These are phyloP conservation scores for Menidia menidia DNA, from an alignment of 2,797 vertebrate genomes.

Conservation along the genomic window DNA sequence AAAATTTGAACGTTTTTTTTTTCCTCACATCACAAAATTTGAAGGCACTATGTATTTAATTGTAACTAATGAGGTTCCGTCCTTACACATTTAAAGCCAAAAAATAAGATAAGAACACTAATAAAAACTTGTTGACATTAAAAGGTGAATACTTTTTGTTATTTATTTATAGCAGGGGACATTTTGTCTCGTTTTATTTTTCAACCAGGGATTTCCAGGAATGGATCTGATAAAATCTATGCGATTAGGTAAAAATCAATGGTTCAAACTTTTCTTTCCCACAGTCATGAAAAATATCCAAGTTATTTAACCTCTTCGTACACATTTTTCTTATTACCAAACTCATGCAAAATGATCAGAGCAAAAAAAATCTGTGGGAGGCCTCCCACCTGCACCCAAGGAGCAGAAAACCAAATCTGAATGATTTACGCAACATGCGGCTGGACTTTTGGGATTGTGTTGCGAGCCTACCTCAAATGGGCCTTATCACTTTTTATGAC, in stretches of 20 bases:
- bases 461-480: slow-evolving; percentile 34
- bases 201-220: background rate
- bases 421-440: slow-evolving; percentile 69
- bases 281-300: too few relatives aligned
- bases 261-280: background rate
- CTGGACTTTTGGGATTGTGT: slow-evolving; percentile 36
- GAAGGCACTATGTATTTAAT: too few relatives aligned
- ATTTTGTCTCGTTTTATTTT: too few relatives aligned
- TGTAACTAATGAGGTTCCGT: too few relatives aligned
- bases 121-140: too few relatives aligned
- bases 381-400: slow-evolving; percentile 18
- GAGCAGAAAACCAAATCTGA: slow-evolving; percentile 68
- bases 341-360: slow-evolving; percentile 22
- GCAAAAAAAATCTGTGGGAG: slow-evolving; percentile 24
- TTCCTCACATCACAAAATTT: too few relatives aligned
- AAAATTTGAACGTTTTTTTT: too few relatives aligned
- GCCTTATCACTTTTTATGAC: slow-evolving; percentile 46
- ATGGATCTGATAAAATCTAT: background rate
- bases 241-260: background rate
- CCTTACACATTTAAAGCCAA: too few relatives aligned
- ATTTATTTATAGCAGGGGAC: too few relatives aligned
- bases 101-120: too few relatives aligned
- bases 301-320: background rate
- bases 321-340: slow-evolving; percentile 12
- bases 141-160: too few relatives aligned